A percentile compares a stretch with the other conserved stretches of the same genome.
These are phyloP conservation scores for Cinara cedri DNA, from an alignment of 2,888 invertebrate genomes.

Conservation along the genomic window DNA sequence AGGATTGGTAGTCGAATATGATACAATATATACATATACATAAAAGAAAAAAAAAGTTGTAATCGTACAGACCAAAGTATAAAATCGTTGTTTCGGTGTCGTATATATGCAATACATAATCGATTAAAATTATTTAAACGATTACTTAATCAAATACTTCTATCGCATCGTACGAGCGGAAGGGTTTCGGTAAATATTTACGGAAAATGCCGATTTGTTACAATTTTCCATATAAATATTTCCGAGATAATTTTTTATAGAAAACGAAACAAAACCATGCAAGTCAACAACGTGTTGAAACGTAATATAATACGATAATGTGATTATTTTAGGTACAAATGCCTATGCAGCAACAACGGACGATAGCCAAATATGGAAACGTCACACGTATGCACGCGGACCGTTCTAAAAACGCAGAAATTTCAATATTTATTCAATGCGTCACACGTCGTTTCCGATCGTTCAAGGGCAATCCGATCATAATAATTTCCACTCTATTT, in stretches of 20 bases:
- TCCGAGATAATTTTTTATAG: neutral
- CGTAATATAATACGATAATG: neutral
- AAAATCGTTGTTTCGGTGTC: too few species aligned
- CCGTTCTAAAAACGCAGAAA: conserved; percentile 35
- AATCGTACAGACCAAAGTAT: too few species aligned
- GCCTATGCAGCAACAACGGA: neutral
- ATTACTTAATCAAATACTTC: too few species aligned
- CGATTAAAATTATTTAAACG: too few species aligned
- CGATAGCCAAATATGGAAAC: conserved; percentile 37
- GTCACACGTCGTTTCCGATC: neutral
- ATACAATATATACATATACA: too few species aligned
- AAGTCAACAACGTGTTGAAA: neutral
- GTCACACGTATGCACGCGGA: conserved; percentile 1
- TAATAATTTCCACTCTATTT: neutral
- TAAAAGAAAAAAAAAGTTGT: too few species aligned
- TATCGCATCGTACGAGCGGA: too few species aligned
- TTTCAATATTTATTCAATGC: conserved; percentile 12
- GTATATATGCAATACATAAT: too few species aligned
- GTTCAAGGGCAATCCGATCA: conserved; percentile 8
- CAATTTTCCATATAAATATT: neutral
- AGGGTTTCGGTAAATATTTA: neutral
- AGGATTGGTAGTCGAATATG: too few species aligned
- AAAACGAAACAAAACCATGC: neutral
- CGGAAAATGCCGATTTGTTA: neutral
- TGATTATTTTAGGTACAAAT: neutral